Base-by-base conservation (phyloP, 2,113 vertebrate species). In the Hoplias malabaricus region DNA sequence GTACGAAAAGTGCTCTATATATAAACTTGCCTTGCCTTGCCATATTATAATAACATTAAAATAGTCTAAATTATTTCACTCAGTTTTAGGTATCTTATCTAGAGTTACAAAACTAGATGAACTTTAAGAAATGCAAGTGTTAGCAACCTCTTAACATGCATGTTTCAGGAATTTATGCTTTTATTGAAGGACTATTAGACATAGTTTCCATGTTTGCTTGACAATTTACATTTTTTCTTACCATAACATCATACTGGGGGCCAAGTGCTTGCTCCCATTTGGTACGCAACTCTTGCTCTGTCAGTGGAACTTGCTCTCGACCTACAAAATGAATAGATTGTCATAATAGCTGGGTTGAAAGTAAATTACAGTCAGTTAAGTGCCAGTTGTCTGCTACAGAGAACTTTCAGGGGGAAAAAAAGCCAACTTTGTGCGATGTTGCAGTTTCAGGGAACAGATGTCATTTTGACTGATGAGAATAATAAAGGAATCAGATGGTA, bases 211-310 rank as follows among this genome's bases (percentile, higher is more conserved):
- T 19, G n/a, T 63, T 48, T 46, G 40, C 3, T 62, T 62, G 19
- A 34, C 29, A 27, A 36, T 65, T 53, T 38, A 46, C 21, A 21
- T 70, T 61, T 68, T 59, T 63, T 34, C 91, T 90, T 94, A 98
- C 96, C 96, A 97, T 91, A 86, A 99, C 95, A 86, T 94, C 87
- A 14, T 96, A 98, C 77, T 93, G 91, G 10, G 95, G 94, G 73
- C 97, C 96, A 82, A 99, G 87, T 9, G 95, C 88, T 59, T 91
- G 93, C 86, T 95, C 93, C 96, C 97, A 98, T 82, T 94, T 98
- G 80, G 91, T 90, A 82, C 93, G 95, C 76, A 96, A 87, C 29
- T 91, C 88, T 76, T 90, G 87, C 65, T 91, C 89, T 67, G 92
- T 85, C 82, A 82, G 54, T 85, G 75, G 80, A 36, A 81, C 67